Evolutionary conservation across 2,888 invertebrate genomes (phyloP).

Genomic region (Tortrix viridana): DNA sequence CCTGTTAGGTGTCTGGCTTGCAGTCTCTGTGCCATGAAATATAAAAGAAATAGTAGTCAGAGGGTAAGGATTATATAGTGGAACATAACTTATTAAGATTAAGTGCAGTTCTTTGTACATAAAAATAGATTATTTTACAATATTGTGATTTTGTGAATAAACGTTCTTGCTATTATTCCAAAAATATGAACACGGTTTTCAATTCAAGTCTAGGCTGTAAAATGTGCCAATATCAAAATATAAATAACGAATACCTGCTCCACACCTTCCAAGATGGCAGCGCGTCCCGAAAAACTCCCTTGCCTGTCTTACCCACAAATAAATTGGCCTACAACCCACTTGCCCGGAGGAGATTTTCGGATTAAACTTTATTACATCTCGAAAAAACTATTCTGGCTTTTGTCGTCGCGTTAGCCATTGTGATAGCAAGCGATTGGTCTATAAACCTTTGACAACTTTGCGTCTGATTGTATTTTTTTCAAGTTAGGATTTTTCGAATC

Average conservation of each 20-base stretch:
- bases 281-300: slow-evolving; percentile 39
- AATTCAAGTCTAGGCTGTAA: too few relatives aligned
- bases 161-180: too few relatives aligned
- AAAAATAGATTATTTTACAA: too few relatives aligned
- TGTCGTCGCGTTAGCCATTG: slow-evolving; percentile 48
- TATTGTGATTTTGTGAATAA: too few relatives aligned
- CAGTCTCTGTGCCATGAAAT: too few relatives aligned
- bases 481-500: too few relatives aligned
- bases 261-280: slow-evolving; percentile 38
- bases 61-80: too few relatives aligned
- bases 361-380: slow-evolving; percentile 67
- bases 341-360: slow-evolving; percentile 70
- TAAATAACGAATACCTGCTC: slow-evolving; percentile 37
- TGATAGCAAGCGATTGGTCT: background rate
- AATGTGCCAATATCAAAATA: background rate
- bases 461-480: background rate
- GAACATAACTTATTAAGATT: too few relatives aligned
- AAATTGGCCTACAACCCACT: slow-evolving; percentile 66
- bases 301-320: slow-evolving; percentile 60
- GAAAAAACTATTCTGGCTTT: slow-evolving; percentile 53
- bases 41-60: too few relatives aligned
- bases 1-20: too few relatives aligned
- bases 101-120: too few relatives aligned
- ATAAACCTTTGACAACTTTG: slow-evolving; percentile 23
- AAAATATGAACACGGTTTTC: too few relatives aligned